These are phyloP conservation scores for Minunthozetes semirufus DNA, from an alignment of 2,888 invertebrate genomes.

Conservation along the genomic window DNA sequence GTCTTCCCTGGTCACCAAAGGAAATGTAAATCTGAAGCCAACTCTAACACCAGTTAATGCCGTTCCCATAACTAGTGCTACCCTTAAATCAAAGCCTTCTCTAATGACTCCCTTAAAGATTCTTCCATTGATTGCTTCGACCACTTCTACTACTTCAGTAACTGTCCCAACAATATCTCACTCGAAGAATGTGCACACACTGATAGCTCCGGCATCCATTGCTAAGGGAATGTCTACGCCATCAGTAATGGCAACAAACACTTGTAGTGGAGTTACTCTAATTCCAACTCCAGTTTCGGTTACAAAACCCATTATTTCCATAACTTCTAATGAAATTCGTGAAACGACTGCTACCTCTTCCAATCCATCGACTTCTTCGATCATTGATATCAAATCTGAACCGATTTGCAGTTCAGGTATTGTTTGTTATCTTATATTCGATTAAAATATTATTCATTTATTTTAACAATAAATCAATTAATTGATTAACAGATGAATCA, in stretches of 20 bases:
- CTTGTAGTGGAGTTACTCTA: neutral
- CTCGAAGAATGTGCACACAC: slow-evolving; percentile 15
- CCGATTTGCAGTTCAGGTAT: neutral
- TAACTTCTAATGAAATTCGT: too few species aligned
- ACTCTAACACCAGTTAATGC: neutral
- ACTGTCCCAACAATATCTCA: slow-evolving; percentile 19
- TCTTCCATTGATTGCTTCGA: slow-evolving; percentile 19
- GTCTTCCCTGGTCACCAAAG: slow-evolving; percentile 2
- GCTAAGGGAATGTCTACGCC: neutral
- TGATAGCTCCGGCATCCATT: slow-evolving; percentile 10
- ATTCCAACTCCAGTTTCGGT: slow-evolving; percentile 1
- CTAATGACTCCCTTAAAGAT: neutral
- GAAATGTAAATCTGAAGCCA: slow-evolving; percentile 13
- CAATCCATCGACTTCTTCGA: neutral
- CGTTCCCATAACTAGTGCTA: neutral
- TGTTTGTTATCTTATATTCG: too few species aligned
- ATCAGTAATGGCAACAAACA: too few species aligned
- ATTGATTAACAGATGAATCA: neutral
- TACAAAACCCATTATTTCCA: neutral
- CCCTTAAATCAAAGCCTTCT: neutral
- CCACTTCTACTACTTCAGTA: neutral
- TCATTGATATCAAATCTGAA: neutral
- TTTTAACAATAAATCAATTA: neutral
- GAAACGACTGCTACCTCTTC: neutral
- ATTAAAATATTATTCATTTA: neutral